A percentile compares a stretch with the other conserved stretches of the same genome.
Conservation (phyloP, 2,113 vertebrate genomes). For the Pelvicachromis taeniatus region DNA sequence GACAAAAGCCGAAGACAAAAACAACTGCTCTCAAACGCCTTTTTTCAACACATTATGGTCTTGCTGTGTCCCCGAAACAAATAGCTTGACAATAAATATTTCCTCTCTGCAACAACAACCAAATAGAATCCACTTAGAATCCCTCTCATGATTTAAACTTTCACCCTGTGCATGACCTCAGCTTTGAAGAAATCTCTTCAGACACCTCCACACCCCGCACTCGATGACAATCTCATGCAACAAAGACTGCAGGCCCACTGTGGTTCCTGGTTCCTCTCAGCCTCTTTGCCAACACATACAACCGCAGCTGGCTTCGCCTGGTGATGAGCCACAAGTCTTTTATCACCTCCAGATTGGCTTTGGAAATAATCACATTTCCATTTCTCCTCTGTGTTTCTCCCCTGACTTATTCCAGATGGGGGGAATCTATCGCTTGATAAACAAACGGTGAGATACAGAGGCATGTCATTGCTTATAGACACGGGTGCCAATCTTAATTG, state of each 20-base stretch:
- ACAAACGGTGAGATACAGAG: constrained; percentile 42
- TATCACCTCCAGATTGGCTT: constrained; percentile 58
- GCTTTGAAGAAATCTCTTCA: background rate
- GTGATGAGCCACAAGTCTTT: constrained; percentile 59
- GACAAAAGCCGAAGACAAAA: background rate
- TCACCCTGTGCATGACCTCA: background rate
- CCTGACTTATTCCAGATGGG: constrained; percentile 67
- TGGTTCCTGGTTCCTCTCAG: background rate
- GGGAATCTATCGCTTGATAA: constrained; percentile 24
- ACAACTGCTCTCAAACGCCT: background rate
- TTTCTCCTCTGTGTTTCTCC: constrained; percentile 36
- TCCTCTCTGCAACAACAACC: background rate
- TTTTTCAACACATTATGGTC: background rate
- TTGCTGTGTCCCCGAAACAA: background rate
- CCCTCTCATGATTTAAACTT: background rate
- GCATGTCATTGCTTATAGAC: constrained; percentile 33
- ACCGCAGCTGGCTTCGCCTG: constrained; percentile 36
- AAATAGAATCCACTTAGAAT: background rate
- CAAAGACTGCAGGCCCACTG: background rate
- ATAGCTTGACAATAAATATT: background rate
- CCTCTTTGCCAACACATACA: constrained; percentile 35
- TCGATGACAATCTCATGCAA: constrained; percentile 3
- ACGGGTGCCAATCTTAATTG: constrained; percentile 37
- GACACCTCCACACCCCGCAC: background rate
- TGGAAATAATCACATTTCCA: constrained; percentile 67